Evolutionary conservation across 2,113 vertebrate species (phyloP).

Genomic region (Anoplopoma fimbria): DNA sequence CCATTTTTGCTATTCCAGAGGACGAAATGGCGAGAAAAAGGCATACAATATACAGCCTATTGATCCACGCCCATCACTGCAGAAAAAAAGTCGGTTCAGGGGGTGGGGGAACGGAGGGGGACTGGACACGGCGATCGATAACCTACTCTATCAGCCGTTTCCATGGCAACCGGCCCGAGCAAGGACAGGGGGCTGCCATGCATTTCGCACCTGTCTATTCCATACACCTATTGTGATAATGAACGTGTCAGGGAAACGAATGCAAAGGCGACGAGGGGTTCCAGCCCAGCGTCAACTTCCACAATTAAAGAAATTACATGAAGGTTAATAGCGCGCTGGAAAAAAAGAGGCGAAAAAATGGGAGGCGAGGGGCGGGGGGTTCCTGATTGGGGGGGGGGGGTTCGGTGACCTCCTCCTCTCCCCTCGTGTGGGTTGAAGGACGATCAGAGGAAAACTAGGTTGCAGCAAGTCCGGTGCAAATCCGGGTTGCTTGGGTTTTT

Average conservation of each 20-base stretch:
- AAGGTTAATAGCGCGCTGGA: conserved; percentile 62
- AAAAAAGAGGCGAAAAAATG: conserved; percentile 58
- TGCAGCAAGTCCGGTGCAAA: conserved; percentile 28
- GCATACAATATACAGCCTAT: conserved; percentile 87
- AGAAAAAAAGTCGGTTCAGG: conserved; percentile 86
- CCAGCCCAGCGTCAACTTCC: conserved; percentile 59
- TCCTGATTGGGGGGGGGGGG: conserved; percentile 17
- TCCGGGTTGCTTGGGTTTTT: conserved; percentile 31
- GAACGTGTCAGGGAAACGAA: conserved; percentile 80
- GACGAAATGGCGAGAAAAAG: conserved; percentile 81
- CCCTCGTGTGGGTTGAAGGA: conserved; percentile 62
- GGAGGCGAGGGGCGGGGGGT: background rate
- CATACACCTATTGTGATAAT: conserved; percentile 80
- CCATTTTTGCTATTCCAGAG: conserved; percentile 76
- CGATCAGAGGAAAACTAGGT: conserved; percentile 50
- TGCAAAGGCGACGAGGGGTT: conserved; percentile 63
- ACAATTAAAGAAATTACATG: conserved; percentile 76
- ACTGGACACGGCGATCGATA: conserved; percentile 89
- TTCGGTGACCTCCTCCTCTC: conserved; percentile 59
- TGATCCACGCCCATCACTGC: conserved; percentile 88
- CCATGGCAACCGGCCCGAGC: conserved; percentile 86
- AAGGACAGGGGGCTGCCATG: conserved; percentile 85
- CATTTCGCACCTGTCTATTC: conserved; percentile 85
- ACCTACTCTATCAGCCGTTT: conserved; percentile 89
- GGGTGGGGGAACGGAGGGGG: conserved; percentile 66